These are phyloP conservation scores for Rousettus leschenaultii DNA, from an alignment of 2,113 vertebrate species.

Conservation along the genomic window DNA sequence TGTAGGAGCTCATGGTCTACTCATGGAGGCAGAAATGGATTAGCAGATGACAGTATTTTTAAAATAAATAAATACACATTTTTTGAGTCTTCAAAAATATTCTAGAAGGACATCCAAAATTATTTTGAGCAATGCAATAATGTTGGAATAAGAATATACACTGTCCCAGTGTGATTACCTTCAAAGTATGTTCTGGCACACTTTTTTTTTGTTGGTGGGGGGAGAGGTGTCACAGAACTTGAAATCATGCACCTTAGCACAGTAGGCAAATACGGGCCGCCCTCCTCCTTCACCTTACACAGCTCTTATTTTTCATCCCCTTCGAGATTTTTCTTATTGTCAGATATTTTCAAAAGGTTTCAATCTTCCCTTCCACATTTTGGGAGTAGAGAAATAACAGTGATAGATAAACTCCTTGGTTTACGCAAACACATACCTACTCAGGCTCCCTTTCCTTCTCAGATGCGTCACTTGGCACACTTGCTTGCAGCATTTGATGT, in stretches of 20 bases:
- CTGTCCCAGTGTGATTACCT: background rate
- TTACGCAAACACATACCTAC: background rate
- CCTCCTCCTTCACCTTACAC: background rate
- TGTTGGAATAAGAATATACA: background rate
- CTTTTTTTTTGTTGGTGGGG: background rate
- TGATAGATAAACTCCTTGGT: background rate
- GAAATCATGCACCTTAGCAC: background rate
- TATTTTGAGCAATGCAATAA: background rate
- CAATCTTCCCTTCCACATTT: background rate
- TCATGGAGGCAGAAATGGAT: background rate
- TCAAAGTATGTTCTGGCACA: background rate
- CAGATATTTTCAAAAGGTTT: background rate
- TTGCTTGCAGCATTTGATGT: background rate
- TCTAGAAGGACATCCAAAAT: background rate
- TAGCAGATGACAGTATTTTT: background rate
- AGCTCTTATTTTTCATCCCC: background rate
- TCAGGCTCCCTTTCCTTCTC: background rate
- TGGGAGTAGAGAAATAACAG: background rate
- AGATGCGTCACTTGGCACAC: background rate
- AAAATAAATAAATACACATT: background rate
- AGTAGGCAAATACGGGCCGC: background rate
- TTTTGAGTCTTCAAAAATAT: background rate
- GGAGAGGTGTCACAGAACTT: background rate
- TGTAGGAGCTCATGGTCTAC: background rate
- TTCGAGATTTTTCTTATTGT: background rate